Evolutionary conservation across 2,113 vertebrate genomes (phyloP), one percentile per base, ranked within the genome.

Genomic region (Phyllostomus discolor): DNA sequence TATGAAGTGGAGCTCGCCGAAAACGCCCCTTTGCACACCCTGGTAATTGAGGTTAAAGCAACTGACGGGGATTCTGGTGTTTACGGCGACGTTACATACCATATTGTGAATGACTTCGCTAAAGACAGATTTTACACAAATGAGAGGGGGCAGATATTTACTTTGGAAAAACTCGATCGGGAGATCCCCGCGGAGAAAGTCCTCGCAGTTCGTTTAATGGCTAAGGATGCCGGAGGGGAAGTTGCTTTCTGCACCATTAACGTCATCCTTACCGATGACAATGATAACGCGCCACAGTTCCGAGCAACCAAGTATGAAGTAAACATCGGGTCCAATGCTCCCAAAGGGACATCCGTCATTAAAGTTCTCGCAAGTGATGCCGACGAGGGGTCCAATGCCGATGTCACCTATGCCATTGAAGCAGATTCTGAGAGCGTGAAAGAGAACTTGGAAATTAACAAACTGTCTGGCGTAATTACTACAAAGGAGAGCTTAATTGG

Each of bases 401-500:
- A 99, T 83, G 98, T 99, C 64, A 98, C 98, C 17, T 99, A 99
- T 6, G 83, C 98, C 72, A 99, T 99, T 10, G 99, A 99, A 97
- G 99, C 99, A 17, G 99, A 99, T 64, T 98, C 99, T 84, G 99
- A 99, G 98, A 99, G 98, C 3, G 99, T 99, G 33, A 98, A 98
- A 69, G 99, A 99, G 97, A 99, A 99, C 97, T 99, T 99, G 98
- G 99, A 99, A 98, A 99, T 99, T 54, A 98, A 99, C 97, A 98
- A 97, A 41, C 98, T 99, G 35, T 99, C 99, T 52, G 99, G 99
- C 5, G 33, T 99, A 93, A 99, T 99, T 91, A 98, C 98, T 16
- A 99, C 99, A 69, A 99, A 99, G 98, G 99, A 99, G 98, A 99
- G 99, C 97, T 98, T 99, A 90, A 99, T 99, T 87, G 99, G 99